Percentiles rank a stretch among this genome's conserved stretches.
These are phyloP conservation scores for Heliconius cydno DNA, from an alignment of 2,888 invertebrate species.

Conservation along the genomic window DNA sequence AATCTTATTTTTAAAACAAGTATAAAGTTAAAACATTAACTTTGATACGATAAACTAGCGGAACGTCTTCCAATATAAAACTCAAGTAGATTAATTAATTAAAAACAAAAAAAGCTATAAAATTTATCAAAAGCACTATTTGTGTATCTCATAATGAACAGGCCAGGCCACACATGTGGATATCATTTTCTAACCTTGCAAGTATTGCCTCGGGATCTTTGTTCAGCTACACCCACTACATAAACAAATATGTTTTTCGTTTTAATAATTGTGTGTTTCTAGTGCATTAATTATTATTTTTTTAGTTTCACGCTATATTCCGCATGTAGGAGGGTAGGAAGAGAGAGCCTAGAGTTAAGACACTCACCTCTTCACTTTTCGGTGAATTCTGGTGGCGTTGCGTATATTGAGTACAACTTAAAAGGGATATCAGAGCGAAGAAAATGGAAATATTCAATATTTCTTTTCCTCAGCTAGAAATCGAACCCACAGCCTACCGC, in stretches of 20 bases:
- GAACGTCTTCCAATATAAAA: neutral
- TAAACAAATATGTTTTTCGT: conserved; percentile 37
- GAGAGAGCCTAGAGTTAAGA: no score
- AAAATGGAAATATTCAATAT: no score
- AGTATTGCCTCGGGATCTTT: conserved; percentile 58
- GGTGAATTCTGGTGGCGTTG: no score
- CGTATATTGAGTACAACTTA: no score
- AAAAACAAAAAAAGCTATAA: neutral
- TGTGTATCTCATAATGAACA: neutral
- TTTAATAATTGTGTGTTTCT: conserved; percentile 34
- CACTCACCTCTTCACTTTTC: no score
- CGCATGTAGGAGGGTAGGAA: no score
- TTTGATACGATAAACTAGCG: neutral
- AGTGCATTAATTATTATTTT: conserved; percentile 30
- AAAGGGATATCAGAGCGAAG: fast-evolving
- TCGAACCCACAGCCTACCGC: no score
- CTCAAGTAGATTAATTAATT: neutral
- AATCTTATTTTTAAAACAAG: neutral
- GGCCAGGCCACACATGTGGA: conserved; percentile 66
- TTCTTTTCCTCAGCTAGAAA: no score
- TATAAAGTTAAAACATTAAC: neutral
- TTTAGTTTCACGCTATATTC: no score
- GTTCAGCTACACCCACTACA: conserved; percentile 60
- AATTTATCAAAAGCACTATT: neutral
- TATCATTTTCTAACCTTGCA: conserved; percentile 59